Base-by-base conservation (phyloP, 64 coral and sea anemone species). In the Hydrozoanthus tunicans region DNA sequence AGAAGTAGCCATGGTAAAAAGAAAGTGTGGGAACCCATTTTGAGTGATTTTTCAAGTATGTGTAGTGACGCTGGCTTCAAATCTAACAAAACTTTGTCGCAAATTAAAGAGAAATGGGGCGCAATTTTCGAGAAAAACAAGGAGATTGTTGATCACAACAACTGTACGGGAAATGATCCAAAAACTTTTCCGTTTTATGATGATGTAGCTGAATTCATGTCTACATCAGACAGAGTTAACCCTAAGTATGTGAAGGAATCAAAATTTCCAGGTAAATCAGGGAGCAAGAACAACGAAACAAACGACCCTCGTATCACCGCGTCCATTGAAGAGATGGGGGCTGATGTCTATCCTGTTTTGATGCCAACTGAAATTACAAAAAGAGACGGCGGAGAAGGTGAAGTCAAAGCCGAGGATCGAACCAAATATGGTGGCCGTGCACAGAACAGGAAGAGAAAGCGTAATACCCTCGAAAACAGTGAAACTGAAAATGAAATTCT, bases 71-170 rank as follows among this genome's bases (percentile, higher is more conserved):
- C 79, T 95, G 90, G 90, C n/a, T 76, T 92, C 55, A 61, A 85
- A 15, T 90, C 85, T 43, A n/a, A 89, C 43, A 90, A 95, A 88
- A 79, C 59, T 66, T 75, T 91, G 67, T 43, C 77, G 14, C 90
- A 94, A 91, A 55, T 91, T 64, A 91, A 94, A 79, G 76, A 94
- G 89, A 91, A 94, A 91, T 95, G 93, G 90, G 51, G 70, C 64
- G 32, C 57, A 81, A 11, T 61, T 81, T 81, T 81, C 20, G 58
- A 81, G 24, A 81, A 81, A 81, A 43, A 81, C 58, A 81, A 81
- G 79, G 79, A 61, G 20, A 26, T 25, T 59, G 57, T 81, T 20
- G 20, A 20, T 20, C 20, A 20, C 20, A 20, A 20, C 20, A 20
- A 20, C 20, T 20, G 20, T 20, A 20, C 20, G 20, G 20, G 20